Evolutionary conservation across 2,113 vertebrate genomes (phyloP).

Genomic region (Ifrita kowaldi): DNA sequence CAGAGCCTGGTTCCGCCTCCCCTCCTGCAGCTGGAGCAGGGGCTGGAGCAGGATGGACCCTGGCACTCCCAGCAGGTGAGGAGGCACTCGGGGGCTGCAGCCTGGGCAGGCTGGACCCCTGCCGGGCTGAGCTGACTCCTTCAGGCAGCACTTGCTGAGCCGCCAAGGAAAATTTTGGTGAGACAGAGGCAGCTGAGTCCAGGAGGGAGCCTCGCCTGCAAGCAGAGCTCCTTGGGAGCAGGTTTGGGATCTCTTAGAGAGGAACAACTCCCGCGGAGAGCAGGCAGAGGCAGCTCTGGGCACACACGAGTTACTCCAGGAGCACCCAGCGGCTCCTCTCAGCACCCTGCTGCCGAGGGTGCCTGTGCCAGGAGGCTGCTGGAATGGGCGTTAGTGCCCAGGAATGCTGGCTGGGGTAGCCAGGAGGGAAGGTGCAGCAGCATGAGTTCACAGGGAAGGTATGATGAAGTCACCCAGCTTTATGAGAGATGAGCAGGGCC

Average conservation of each 20-base stretch:
- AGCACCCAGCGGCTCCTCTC: neutral
- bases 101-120: neutral
- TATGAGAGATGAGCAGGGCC: slow-evolving; percentile 5
- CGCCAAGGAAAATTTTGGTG: neutral
- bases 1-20: neutral
- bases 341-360: neutral
- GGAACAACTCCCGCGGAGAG: neutral
- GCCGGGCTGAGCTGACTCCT: neutral
- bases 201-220: neutral
- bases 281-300: slow-evolving; percentile 14
- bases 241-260: neutral
- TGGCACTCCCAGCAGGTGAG: neutral
- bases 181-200: neutral
- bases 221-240: neutral
- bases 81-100: neutral
- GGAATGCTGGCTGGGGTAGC: slow-evolving; percentile 50
- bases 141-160: neutral
- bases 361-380: slow-evolving; percentile 19
- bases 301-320: neutral
- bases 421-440: slow-evolving; percentile 61
- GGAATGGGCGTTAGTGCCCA: neutral
- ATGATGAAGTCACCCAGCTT: slow-evolving; percentile 52
- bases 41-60: neutral
- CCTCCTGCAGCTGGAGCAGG: neutral
- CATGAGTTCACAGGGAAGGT: slow-evolving; percentile 51